Evolutionary conservation across 2,113 vertebrate genomes (phyloP).

Genomic region (Corythaixoides concolor): DNA sequence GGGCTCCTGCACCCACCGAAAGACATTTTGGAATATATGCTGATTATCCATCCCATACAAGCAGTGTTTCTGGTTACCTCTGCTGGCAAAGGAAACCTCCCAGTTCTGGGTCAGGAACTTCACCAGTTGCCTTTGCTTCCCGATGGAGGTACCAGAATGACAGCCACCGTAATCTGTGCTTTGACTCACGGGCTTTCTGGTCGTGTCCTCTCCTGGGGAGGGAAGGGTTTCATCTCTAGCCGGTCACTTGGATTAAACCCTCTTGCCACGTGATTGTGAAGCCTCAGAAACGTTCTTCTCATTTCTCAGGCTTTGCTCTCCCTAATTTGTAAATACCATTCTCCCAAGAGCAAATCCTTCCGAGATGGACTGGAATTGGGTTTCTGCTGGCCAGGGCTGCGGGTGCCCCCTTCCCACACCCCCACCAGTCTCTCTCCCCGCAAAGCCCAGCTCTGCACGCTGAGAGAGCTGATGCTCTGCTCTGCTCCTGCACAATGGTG

Average conservation of each 20-base stretch:
- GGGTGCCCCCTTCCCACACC: background rate
- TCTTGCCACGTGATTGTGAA: background rate
- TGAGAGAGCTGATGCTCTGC: background rate
- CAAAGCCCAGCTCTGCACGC: background rate
- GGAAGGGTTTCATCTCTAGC: background rate
- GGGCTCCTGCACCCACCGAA: background rate
- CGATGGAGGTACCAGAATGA: rapidly evolving
- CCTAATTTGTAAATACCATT: background rate
- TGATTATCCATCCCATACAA: rapidly evolving
- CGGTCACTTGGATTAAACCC: background rate
- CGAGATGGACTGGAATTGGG: background rate
- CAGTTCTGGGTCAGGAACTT: background rate
- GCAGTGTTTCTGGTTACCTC: background rate
- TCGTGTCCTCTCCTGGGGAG: rapidly evolving
- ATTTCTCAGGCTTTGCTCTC: background rate
- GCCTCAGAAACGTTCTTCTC: background rate
- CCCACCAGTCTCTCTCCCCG: background rate
- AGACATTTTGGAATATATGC: rapidly evolving
- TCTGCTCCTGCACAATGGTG: background rate
- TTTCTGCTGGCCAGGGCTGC: background rate
- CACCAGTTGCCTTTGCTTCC: background rate
- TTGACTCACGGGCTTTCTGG: rapidly evolving
- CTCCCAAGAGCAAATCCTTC: background rate
- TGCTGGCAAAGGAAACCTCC: background rate
- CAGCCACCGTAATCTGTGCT: background rate